Evolutionary conservation across 2,888 invertebrate species (phyloP).

Genomic region (Serripes groenlandicus): DNA sequence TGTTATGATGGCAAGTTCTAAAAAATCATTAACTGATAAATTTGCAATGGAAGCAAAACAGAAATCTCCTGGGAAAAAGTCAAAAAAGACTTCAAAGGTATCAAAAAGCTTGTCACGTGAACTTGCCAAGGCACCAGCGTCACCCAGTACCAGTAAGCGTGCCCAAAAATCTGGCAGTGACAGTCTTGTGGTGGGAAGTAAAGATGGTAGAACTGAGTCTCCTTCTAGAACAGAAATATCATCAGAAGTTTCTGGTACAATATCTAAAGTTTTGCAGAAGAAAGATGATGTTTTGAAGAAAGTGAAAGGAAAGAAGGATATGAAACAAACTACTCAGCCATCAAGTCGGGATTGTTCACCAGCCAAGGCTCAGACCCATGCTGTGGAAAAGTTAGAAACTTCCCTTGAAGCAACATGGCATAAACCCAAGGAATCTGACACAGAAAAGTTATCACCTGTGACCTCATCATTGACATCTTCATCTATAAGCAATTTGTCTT

Average conservation of each 20-base stretch:
- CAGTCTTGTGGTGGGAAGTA: slow-evolving; percentile 29
- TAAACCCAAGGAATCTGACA: slow-evolving; percentile 38
- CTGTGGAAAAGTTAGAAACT: slow-evolving; percentile 57
- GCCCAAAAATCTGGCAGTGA: slow-evolving; percentile 60
- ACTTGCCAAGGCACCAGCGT: slow-evolving; percentile 34
- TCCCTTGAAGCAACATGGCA: slow-evolving; percentile 56
- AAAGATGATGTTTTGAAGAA: slow-evolving; percentile 12
- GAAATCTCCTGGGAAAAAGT: slow-evolving; percentile 67
- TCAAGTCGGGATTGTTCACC: slow-evolving; percentile 21
- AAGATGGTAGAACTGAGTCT: background rate
- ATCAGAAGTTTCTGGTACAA: slow-evolving; percentile 5
- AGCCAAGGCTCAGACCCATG: slow-evolving; percentile 17
- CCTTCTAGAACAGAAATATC: background rate
- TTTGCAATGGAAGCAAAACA: slow-evolving; percentile 71
- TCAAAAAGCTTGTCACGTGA: slow-evolving; percentile 57
- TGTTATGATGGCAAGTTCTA: slow-evolving; percentile 63
- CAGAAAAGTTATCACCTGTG: background rate
- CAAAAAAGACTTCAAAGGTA: slow-evolving; percentile 54
- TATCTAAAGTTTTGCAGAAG: slow-evolving; percentile 20
- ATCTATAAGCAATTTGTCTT: slow-evolving; percentile 18
- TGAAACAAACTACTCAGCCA: background rate
- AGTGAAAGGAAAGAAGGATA: slow-evolving; percentile 13
- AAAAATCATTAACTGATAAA: slow-evolving; percentile 73
- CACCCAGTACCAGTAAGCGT: slow-evolving; percentile 42
- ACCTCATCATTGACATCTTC: slow-evolving; percentile 3